Evolutionary conservation across 2,888 invertebrate species (phyloP).

Genomic region (Heliconius charithonia): DNA sequence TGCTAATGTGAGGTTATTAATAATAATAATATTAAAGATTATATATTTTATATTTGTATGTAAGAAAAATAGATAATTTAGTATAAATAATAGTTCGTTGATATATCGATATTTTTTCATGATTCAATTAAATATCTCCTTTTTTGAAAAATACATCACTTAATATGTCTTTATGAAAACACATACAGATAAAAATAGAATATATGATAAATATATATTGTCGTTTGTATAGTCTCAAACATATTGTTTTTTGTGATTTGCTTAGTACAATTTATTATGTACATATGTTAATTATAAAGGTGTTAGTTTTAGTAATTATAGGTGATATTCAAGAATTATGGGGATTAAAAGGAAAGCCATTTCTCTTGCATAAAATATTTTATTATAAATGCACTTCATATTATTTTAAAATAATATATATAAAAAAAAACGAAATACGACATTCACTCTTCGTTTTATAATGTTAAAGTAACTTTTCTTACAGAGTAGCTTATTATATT

Average conservation of each 20-base stretch:
- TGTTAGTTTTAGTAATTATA: constrained; percentile 2
- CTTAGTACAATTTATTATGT: constrained; percentile 31
- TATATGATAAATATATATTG: background rate
- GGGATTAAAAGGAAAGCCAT: background rate
- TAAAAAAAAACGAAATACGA: background rate
- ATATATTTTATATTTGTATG: background rate
- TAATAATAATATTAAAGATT: background rate
- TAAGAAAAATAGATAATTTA: background rate
- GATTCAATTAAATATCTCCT: too few relatives aligned
- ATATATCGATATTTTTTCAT: background rate
- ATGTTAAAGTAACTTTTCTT: too few relatives aligned
- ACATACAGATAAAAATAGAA: background rate
- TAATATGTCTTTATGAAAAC: background rate
- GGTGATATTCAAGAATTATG: background rate
- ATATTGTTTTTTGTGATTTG: constrained; percentile 28
- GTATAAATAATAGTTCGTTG: background rate
- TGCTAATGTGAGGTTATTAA: background rate
- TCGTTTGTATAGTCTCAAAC: background rate
- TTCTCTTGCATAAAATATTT: constrained; percentile 18
- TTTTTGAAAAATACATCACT: too few relatives aligned
- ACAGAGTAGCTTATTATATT: too few relatives aligned
- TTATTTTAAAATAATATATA: background rate
- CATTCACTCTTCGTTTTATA: too few relatives aligned
- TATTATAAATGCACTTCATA: background rate
- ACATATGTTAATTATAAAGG: constrained; percentile 17